Evolutionary conservation across 2,888 invertebrate genomes (phyloP), one percentile per base, ranked within the genome.

Genomic region (Dasysyrphus albostriatus): DNA sequence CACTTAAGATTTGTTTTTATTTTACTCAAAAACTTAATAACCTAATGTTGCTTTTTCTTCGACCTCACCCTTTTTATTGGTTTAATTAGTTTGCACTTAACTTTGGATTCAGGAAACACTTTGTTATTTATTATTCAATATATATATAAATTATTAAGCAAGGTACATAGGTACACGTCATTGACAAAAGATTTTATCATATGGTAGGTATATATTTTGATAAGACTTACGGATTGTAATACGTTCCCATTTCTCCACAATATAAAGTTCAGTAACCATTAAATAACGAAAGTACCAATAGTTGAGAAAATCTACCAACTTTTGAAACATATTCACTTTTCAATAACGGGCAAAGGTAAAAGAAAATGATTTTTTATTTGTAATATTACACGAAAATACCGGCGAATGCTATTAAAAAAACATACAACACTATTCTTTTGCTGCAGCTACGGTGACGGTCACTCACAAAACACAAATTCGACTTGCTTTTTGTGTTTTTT

Each of bases 191-290:
- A 24, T 34, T 51, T n/a, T 9, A 51, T 54, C 51, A 12, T 2
- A 58, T n/a, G 3, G 12, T 59, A 24, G 24, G 24, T 19, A 47
- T 9, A 8, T 19, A 54, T 54, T 14, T 14, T 14, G 29, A 39
- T 7, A 34, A 19, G 19, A 67, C 92, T 92, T 95, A 96, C 95
- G 95, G 89, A 95, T 94, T 90, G 95, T 94, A 58, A 93, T 92
- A 91, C 95, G 93, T 91, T 96, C 96, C 95, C 95, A 96, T 92
- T 94, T 94, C 90, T 95, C 95, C 2, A 95, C 95, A 94, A 95
- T 95, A 90, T 95, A 95, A 14, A 96, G 91, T 90, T 96, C 96
- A 0, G 95, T 95, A 16, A 95, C 94, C 90, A 96, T 93, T 80
- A 94, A 93, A 90, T 95, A 96, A 72, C 95, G 93, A 89, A 95